A percentile compares a stretch with the other conserved stretches of the same genome.
Evolutionary conservation across 2,797 vertebrate genomes (phyloP).

Genomic region (Pangasius sanitwongsei): DNA sequence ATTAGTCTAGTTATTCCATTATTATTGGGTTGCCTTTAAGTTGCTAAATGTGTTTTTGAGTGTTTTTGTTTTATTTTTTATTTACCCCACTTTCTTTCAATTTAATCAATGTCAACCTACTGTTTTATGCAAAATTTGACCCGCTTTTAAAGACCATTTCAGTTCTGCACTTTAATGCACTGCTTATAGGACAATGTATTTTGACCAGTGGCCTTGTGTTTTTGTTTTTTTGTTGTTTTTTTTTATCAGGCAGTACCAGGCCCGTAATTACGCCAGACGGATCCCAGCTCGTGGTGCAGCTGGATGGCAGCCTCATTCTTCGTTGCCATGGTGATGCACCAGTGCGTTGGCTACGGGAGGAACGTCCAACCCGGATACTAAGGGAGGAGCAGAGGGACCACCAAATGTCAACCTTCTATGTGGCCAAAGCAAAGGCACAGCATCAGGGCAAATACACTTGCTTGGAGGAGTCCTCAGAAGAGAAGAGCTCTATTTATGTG

Average conservation of each 20-base stretch:
- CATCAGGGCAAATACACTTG: slow-evolving; percentile 87
- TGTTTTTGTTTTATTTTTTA: neutral
- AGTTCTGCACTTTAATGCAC: neutral
- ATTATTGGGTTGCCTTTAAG: neutral
- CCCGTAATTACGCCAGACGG: slow-evolving; percentile 71
- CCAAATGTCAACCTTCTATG: slow-evolving; percentile 59
- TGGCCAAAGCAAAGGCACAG: slow-evolving; percentile 64
- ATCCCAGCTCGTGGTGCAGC: slow-evolving; percentile 72
- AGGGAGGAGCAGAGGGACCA: slow-evolving; percentile 55
- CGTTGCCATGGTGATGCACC: slow-evolving; percentile 72
- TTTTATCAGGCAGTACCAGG: slow-evolving; percentile 67
- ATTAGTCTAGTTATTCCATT: neutral
- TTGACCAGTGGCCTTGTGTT: neutral
- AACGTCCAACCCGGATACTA: slow-evolving; percentile 57
- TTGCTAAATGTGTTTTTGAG: neutral
- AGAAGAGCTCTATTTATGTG: slow-evolving; percentile 83
- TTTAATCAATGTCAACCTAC: neutral
- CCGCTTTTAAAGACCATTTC: neutral
- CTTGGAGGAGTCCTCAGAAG: slow-evolving; percentile 70
- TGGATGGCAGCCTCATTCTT: slow-evolving; percentile 76
- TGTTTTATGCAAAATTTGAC: neutral
- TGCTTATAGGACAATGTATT: neutral
- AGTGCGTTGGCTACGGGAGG: slow-evolving; percentile 83
- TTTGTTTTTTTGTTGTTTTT: neutral
- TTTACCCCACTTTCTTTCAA: neutral